Evolutionary conservation across 2,797 vertebrate species (phyloP), one percentile per base, ranked within the genome.

Genomic region (Fratercula arctica): DNA sequence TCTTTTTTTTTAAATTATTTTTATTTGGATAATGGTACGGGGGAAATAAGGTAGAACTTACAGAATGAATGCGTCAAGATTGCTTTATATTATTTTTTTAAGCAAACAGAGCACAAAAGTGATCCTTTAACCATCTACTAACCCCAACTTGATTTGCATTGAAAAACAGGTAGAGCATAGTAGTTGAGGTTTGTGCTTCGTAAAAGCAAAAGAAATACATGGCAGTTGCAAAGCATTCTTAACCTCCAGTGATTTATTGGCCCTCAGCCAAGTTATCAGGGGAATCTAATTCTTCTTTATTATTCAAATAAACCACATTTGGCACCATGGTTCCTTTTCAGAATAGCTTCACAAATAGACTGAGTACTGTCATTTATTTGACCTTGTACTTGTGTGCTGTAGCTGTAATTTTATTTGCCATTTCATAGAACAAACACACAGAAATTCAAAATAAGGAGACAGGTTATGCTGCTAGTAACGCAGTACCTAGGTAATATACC

Each of bases 281-380:
- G 98, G 97, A 98, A 98, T 98, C 98, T 98, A 98, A 98, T 98
- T 98, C 98, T 98, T 98, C 98, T 98, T 98, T 98, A 98, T 98
- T 98, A 98, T 98, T 98, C 98, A 98, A 98, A 98, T 98, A 98
- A 98, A 98, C 98, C 98, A 97, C 98, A 98, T 98, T 98, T 98
- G 98, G 98, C 98, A 98, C 98, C 97, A 98, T 98, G 98, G 98
- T 98, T 98, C 98, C 96, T 97, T 97, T 98, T 98, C 97, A 98
- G 97, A 97, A 98, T 98, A 98, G 98, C 98, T 98, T 98, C 98
- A 98, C 98, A 98, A 98, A 98, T 98, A 98, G 98, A 98, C 97
- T 97, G 97, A 98, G 97, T 97, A 97, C 97, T 98, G 98, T 98
- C 98, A 98, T 98, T 98, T 98, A 98, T 98, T 98, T 98, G 98